Evolutionary conservation across 2,797 vertebrate species (phyloP), one percentile per base, ranked within the genome.

Genomic region (Coregonus suidteri): DNA sequence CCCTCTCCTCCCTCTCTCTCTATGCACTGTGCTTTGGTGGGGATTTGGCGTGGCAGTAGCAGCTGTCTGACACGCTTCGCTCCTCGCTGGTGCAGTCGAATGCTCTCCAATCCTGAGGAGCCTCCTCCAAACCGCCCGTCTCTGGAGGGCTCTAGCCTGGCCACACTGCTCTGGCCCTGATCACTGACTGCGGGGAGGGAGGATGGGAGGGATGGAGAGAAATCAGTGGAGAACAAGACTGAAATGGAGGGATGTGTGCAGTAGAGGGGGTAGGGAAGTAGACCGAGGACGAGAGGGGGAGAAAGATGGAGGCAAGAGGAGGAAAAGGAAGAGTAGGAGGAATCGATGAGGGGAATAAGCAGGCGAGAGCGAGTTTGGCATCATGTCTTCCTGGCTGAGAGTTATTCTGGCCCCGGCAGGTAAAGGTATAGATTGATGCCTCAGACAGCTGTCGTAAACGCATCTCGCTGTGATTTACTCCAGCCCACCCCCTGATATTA

Each of bases 21-120:
- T 35, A 3, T 25, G 56, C 53, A 16, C 51, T 14, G 53, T 30
- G 30, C 71, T 73, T 56, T 47, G 73, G 59, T 65, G 73, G 73
- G n/a, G 20, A 5, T 62, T 64, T 73, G 71, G 30, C 31, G 71
- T 3, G 30, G 71, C 18, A 3, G 30, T 4, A 25, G 73, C 73
- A 16, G 34, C 34, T 62, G 34, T 20, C 54, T 62, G 56, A n/a
- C 56, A 62, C 18, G 15, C 69, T 77, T 20, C 34, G 52, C 69
- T 66, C 78, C 34, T 20, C 69, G 66, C 76, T 75, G 67, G 76
- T 85, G 73, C 79, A 80, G 76, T 85, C 70, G 77, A 85, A 78
- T 85, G 83, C 65, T 54, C 82, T 82, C 67, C 54, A 81, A 68
- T 82, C 76, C 73, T 25, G 67, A 84, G 76, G 73, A 80, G 78